Evolutionary conservation across 2,797 vertebrate genomes (phyloP).

Genomic region (Oryzias dopingdopingensis): DNA sequence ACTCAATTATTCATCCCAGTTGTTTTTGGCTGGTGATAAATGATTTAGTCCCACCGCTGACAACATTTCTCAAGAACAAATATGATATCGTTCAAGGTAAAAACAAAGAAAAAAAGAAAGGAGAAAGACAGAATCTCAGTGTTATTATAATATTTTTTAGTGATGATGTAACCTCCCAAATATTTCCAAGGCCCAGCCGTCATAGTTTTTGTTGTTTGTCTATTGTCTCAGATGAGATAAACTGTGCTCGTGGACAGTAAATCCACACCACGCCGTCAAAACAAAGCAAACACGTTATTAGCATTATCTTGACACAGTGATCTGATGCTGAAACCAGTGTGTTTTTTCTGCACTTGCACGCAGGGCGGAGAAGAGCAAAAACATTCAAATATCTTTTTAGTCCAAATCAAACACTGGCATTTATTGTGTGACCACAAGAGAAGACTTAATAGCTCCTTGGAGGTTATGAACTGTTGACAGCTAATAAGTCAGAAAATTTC

Average conservation of each 20-base stretch:
- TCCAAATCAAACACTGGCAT: slow-evolving; percentile 92
- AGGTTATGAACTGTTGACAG: slow-evolving; percentile 98
- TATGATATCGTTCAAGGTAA: slow-evolving; percentile 50
- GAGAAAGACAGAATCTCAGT: slow-evolving; percentile 6
- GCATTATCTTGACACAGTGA: slow-evolving; percentile 57
- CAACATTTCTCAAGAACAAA: slow-evolving; percentile 82
- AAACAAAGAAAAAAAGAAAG: slow-evolving; percentile 18
- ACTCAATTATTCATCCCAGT: slow-evolving; percentile 87
- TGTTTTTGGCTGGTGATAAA: slow-evolving; percentile 98
- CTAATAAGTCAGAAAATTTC: slow-evolving; percentile 99
- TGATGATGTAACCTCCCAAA: slow-evolving; percentile 10
- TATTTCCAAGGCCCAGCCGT: slow-evolving; percentile 31
- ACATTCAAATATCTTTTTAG: slow-evolving; percentile 57
- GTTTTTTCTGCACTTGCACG: slow-evolving; percentile 61
- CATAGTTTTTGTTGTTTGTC: neutral
- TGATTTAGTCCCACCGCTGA: slow-evolving; percentile 89
- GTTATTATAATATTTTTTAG: slow-evolving; percentile 12
- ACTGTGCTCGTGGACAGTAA: slow-evolving; percentile 18
- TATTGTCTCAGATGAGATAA: slow-evolving; percentile 41
- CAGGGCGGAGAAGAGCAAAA: slow-evolving; percentile 59
- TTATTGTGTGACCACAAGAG: slow-evolving; percentile 86
- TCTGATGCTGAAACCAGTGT: slow-evolving; percentile 51
- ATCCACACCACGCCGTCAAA: slow-evolving; percentile 36
- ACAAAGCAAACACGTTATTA: slow-evolving; percentile 51
- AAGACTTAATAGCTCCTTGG: slow-evolving; percentile 91